Evolutionary conservation across 1,140 invertebrate species (phyloP).

Genomic region (Olivierus martensii): DNA sequence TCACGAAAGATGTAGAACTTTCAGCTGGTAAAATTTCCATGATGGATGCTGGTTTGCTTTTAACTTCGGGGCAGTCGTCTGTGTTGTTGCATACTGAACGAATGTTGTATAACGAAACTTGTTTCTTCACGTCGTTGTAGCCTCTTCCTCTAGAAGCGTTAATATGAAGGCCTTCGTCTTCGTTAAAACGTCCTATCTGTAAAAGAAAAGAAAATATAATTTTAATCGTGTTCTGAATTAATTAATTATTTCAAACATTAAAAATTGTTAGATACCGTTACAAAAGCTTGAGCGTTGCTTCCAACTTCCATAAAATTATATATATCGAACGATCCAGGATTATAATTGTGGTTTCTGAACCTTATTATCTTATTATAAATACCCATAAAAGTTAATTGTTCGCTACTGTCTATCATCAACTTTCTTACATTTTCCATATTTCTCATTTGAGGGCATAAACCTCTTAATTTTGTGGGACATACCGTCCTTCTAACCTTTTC

Average conservation of each 20-base stretch:
- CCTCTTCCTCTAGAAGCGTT: slow-evolving; percentile 18
- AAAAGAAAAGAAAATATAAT: not conserved
- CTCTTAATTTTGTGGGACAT: slow-evolving; percentile 23
- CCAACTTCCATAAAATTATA: slow-evolving; percentile 18
- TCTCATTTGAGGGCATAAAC: slow-evolving; percentile 22
- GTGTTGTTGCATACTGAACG: slow-evolving; percentile 19
- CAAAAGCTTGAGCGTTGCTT: slow-evolving; percentile 13
- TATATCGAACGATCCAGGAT: slow-evolving; percentile 22
- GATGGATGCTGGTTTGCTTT: not conserved
- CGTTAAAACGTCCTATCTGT: slow-evolving; percentile 17
- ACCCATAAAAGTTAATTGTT: slow-evolving; percentile 22
- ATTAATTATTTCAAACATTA: not conserved
- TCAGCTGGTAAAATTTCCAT: slow-evolving; percentile 21
- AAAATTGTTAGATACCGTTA: slow-evolving; percentile 8
- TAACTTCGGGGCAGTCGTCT: not conserved
- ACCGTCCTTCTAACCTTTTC: slow-evolving; percentile 24
- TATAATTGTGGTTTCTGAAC: slow-evolving; percentile 19
- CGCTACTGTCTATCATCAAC: slow-evolving; percentile 23
- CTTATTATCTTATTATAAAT: slow-evolving; percentile 15
- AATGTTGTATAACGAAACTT: slow-evolving; percentile 19
- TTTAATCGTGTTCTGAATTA: not conserved
- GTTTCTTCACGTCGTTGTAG: slow-evolving; percentile 18
- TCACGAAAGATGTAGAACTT: slow-evolving; percentile 17
- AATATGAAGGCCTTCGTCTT: slow-evolving; percentile 18
- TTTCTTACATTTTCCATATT: slow-evolving; percentile 17